phyloP scores from a whole-genome alignment of 2,113 vertebrate genomes.

The Strigops habroptila region DNA sequence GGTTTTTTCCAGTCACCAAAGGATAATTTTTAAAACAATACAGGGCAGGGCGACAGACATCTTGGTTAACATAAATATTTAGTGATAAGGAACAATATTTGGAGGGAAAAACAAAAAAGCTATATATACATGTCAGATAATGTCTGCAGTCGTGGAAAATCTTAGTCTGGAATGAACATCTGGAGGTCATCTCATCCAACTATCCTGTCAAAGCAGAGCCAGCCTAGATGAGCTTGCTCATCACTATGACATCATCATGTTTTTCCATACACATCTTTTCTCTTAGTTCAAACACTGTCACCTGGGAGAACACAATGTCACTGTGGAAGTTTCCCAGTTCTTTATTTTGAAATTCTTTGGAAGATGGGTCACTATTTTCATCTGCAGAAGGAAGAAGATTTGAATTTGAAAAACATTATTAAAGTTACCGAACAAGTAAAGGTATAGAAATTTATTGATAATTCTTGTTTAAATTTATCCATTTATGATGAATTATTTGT shows the following conservation, averaged over 20 bases:
- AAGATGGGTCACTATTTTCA: background rate
- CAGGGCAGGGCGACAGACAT: fast-evolving
- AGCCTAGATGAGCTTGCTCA: background rate
- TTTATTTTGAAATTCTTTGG: background rate
- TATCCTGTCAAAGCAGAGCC: background rate
- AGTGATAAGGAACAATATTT: background rate
- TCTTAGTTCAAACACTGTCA: background rate
- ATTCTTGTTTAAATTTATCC: background rate
- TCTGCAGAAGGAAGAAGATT: background rate
- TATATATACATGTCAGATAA: background rate
- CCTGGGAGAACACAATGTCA: background rate
- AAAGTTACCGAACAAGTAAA: background rate
- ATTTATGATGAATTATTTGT: background rate
- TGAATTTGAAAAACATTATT: background rate
- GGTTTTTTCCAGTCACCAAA: background rate
- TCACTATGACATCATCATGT: background rate
- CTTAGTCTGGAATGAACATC: background rate
- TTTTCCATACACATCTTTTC: background rate
- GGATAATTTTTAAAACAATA: background rate
- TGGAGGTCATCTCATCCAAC: background rate
- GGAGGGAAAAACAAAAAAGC: background rate
- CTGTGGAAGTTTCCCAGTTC: background rate
- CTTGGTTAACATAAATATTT: background rate
- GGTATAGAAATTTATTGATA: background rate
- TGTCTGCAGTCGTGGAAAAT: background rate